Evolutionary conservation across 2,888 invertebrate species (phyloP), one percentile per base, ranked within the genome.

Genomic region (Fabriciana adippe): DNA sequence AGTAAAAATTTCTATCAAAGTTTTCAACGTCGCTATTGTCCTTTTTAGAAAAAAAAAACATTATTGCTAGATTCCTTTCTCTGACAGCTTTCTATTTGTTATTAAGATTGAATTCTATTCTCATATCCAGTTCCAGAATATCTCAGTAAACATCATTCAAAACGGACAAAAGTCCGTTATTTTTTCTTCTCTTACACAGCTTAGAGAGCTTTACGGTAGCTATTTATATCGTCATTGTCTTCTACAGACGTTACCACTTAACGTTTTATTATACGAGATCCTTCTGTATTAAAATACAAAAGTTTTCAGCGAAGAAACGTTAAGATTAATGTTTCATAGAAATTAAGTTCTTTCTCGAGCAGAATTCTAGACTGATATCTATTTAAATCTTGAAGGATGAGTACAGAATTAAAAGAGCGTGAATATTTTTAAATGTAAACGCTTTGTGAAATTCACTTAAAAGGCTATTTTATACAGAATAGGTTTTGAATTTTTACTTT

Each of bases 181-280:
- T 70, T 70, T 67, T 63, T 70, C 41, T 56, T 15, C 31, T 41
- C 35, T 57, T 41, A 11, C 56, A 50, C 63, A 35, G 51, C 67
- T 64, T 67, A 61, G 55, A 47, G 31, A 56, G 62, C 54, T 57
- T 68, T 61, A 67, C 56, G 54, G 26, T 68, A 68, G 64, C 67
- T 70, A 68, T 67, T 70, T 68, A 70, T 70, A 70, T 67, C 64
- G 67, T 60, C 56, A 70, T 67, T 67, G 67, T 70, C 70, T 67
- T 67, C 41, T 57, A 55, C 64, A 68, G 64, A 70, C 61, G 57
- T 64, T 68, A 61, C 56, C 61, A 70, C 70, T 70, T 67, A 70
- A 26, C 57, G 54, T 67, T 70, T 66, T 63, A 63, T 66, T 64
- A 54, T 64, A 60, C 60, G 18, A 66, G 60, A 55, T 41, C 61